Evolutionary conservation across 2,888 invertebrate genomes (phyloP), one percentile per base, ranked within the genome.

Genomic region (Dicyrtoma fusca): DNA sequence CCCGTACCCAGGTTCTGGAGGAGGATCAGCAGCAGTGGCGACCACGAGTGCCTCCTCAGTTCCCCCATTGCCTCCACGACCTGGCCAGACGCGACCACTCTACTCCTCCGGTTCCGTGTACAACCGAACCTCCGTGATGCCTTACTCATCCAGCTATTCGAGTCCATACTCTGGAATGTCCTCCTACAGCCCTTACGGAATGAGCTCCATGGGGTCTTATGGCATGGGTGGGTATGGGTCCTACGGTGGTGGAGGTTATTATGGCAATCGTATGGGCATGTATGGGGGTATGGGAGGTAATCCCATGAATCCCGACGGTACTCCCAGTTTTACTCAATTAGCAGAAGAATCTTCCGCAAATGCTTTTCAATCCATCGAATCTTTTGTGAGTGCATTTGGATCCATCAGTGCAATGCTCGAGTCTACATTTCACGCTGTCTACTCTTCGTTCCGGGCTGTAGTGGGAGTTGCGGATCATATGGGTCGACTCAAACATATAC

Each of bases 361-460:
- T 71, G 94, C 98, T 8, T 98, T 98, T 84, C 92, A 96, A 82
- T 95, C 94, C 14, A 94, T 98, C 79, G 96, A 97, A 84, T 91
- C 94, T 66, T 86, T 97, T 21, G 94, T 96, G 1, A 89, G 91
- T 79, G 95, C 97, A 0, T 92, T 97, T 78, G 91, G 92, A 19
- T 96, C 97, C 66, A 89, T 98, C 1, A 93, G 96, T 1, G 93
- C 95, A 88, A 96, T 98, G 95, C 84, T 98, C 71, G 97, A 97
- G 82, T 97, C 96, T 23, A 97, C 97, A 57, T 97, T 95, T 84
- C 92, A 93, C 83, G 97, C 97, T 2, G 88, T 98, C 82, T 94
- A 95, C 21, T 96, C 92, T 83, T 97, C 97, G 0, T 98, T 97
- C 83, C 88, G 94, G 81, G 97, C 98, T 66, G 93, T 98, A 77